These are phyloP conservation scores for Eremophila alpestris DNA, from an alignment of 2,797 vertebrate genomes.

Conservation along the genomic window DNA sequence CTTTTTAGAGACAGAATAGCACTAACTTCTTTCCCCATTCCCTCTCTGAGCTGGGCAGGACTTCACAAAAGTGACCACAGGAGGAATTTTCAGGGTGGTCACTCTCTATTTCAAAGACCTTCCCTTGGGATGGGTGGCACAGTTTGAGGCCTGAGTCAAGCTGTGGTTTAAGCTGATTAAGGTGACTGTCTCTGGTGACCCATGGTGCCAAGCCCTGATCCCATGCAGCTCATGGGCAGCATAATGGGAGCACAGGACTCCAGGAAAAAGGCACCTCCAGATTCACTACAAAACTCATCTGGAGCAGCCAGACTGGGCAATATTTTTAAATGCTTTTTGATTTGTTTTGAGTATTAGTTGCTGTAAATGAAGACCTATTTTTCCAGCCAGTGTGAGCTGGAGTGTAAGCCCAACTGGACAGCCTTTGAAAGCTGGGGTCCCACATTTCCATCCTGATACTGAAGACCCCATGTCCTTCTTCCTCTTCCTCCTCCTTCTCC, in stretches of 20 bases:
- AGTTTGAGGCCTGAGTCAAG: background rate
- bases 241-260: background rate
- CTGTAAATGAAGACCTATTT: background rate
- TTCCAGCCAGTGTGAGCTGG: background rate
- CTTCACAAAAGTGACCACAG: conserved; percentile 19
- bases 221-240: background rate
- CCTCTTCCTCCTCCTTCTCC: background rate
- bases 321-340: background rate
- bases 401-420: background rate
- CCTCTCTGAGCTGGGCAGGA: background rate
- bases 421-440: background rate
- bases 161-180: background rate
- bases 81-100: background rate
- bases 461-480: background rate
- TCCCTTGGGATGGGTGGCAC: conserved; percentile 9
- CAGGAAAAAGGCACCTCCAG: background rate
- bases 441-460: background rate
- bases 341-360: background rate
- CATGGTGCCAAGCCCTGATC: background rate
- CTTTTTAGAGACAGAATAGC: background rate
- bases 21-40: background rate
- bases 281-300: background rate
- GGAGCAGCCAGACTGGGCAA: background rate
- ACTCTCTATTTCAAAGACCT: conserved; percentile 11
- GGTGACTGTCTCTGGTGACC: background rate